Evolutionary conservation across 2,888 invertebrate species (phyloP).

Genomic region (Timema podura): DNA sequence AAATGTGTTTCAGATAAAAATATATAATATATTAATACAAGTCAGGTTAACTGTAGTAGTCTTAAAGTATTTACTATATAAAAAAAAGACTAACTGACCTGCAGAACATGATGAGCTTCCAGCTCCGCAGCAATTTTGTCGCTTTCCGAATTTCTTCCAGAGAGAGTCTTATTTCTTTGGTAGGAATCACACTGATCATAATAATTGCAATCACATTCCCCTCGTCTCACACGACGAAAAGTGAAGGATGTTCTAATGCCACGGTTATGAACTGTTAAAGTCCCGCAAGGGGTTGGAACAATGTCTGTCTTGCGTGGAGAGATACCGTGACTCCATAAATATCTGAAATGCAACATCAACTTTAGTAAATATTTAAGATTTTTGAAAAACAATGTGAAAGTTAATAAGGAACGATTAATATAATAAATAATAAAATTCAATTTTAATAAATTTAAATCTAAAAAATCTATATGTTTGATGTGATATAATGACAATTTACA

Average conservation of each 20-base stretch:
- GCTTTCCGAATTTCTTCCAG: slow-evolving; percentile 39
- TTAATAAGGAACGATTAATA: too few species aligned
- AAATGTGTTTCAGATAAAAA: too few species aligned
- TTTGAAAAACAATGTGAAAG: too few species aligned
- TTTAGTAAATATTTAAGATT: too few species aligned
- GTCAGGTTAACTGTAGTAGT: too few species aligned
- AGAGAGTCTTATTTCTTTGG: slow-evolving; percentile 31
- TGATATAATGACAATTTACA: too few species aligned
- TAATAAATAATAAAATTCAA: too few species aligned
- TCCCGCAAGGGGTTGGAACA: slow-evolving; percentile 51
- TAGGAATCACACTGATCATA: slow-evolving; percentile 64
- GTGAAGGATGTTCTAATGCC: slow-evolving; percentile 76
- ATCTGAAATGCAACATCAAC: slow-evolving; percentile 45
- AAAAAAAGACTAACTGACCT: slow-evolving; percentile 44
- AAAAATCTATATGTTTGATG: too few species aligned
- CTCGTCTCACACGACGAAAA: slow-evolving; percentile 62
- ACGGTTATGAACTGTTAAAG: slow-evolving; percentile 54
- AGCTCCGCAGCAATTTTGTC: slow-evolving; percentile 57
- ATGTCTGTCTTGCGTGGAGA: slow-evolving; percentile 77
- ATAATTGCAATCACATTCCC: slow-evolving; percentile 61
- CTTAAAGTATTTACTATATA: too few species aligned
- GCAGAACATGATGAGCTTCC: slow-evolving; percentile 74
- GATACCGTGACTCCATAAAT: slow-evolving; percentile 86
- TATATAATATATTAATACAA: too few species aligned
- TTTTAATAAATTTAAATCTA: too few species aligned